Evolutionary conservation across 2,113 vertebrate species (phyloP), one percentile per base, ranked within the genome.

Genomic region (Lontra canadensis): DNA sequence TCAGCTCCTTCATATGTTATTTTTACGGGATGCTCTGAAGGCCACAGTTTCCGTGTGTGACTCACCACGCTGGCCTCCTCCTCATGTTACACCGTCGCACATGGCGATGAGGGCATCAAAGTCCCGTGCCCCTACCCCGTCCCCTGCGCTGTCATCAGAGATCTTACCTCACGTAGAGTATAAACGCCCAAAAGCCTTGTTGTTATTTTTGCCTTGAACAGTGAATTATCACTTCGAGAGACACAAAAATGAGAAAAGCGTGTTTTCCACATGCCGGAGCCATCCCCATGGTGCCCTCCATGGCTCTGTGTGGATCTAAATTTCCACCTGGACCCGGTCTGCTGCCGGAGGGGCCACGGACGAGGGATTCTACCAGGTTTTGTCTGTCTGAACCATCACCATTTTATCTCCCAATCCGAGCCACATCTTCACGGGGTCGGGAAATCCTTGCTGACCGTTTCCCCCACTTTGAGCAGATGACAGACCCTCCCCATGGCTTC

Each of bases 61-160:
- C 34, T 59, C 31, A 7, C 47, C 71, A 61, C 21, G 6, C 26
- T 39, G 12, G 59, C 57, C 49, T 88, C 42, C 73, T 4, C 3
- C 4, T 52, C 25, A 4, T 17, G 13, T 39, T 4, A 36, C 7
- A 6, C 4, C 67, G 13, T 52, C 34, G 31, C 4, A 4, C 20
- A 18, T 0, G 3, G 15, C 7, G 4, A n/a, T 52, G 49, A 20
- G 74, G 49, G 9, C 7, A 6, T 3, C 7, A 34, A 0, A 1
- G 7, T n/a, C n/a, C 49, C 34, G 23, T 18, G 61, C 36, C 4
- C 9, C 23, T 2, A 2, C 20, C 13, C 26, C 31, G 1, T 39
- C 2, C 39, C 47, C 23, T 36, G 49, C 11, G 29, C 52, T 57
- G 1, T 29, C 67, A 82, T 5, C 55, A 11, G n/a, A 21, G 39